These are phyloP conservation scores for Tiaroga cobitis DNA, from an alignment of 2,797 vertebrate species.

Conservation along the genomic window DNA sequence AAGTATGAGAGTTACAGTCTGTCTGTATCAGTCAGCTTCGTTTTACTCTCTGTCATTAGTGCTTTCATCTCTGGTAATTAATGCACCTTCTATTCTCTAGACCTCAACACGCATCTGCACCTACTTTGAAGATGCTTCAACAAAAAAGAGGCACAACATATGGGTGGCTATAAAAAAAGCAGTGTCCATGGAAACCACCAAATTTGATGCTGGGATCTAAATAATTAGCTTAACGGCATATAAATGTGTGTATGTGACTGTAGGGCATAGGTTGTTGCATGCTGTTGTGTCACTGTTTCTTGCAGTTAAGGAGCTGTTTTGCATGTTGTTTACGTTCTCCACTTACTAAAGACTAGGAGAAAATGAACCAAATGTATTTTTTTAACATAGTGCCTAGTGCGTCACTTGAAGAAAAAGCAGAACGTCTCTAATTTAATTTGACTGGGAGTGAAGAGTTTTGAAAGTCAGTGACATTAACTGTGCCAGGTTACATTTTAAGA, in stretches of 20 bases:
- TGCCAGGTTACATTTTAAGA: neutral
- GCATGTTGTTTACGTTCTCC: neutral
- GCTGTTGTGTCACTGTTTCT: neutral
- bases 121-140: constrained; percentile 48
- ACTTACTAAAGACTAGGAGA: neutral
- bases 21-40: constrained; percentile 35
- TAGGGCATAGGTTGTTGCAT: constrained; percentile 31
- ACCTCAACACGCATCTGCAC: constrained; percentile 20
- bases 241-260: constrained; percentile 37
- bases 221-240: constrained; percentile 51
- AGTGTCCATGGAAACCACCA: constrained; percentile 71
- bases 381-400: neutral
- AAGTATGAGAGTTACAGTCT: constrained; percentile 32
- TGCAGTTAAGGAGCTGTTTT: constrained; percentile 34
- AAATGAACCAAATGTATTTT: neutral
- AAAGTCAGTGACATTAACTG: neutral
- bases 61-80: constrained; percentile 52
- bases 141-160: constrained; percentile 46
- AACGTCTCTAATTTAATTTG: neutral
- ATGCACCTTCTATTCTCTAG: constrained; percentile 44
- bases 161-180: constrained; percentile 59
- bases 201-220: constrained; percentile 54
- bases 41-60: constrained; percentile 32
- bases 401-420: neutral
- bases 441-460: neutral